Base-by-base conservation (phyloP, 2,113 vertebrate species). In the Cichladusa arquata region DNA sequence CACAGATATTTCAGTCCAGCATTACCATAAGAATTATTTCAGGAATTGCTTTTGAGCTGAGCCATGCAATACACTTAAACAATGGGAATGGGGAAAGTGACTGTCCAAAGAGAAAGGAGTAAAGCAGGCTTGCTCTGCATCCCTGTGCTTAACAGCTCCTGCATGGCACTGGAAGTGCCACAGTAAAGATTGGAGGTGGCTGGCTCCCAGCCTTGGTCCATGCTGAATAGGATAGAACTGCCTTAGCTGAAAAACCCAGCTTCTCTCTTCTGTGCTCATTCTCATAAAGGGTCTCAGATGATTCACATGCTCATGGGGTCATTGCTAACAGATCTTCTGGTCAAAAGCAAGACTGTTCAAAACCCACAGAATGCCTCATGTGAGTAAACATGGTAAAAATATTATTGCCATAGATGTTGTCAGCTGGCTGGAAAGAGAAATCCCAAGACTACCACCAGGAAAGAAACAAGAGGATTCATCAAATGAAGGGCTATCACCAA, bases 161-260 rank as follows among this genome's bases (percentile, higher is more conserved):
- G 14, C 31, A 5, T 1, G 12, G 42, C 77, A 6, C 38, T 57
- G 33, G 9, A 25, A 61, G 54, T 7, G 50, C 58, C 80, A n/a
- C 58, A 47, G 25, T 1, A 29, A 74, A 86, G 14, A 15, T 25
- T 33, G 33, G 17, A 6, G 34, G 19, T 33, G 38, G 12, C 9
- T 70, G 62, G 24, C 6, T 26, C 47, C 34, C 69, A 78, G 47
- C n/a, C 62, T 50, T 66, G 45, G n/a, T 24, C 28, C 2, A 7
- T 0, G 0, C 1, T 31, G 31, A 56, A 45, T 9, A 36, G 29
- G 20, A 22, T n/a, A 14, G 29, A n/a, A 18, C 31, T 31, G 12
- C 4, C 47, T 29, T 23, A 7, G 42, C 72, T 81, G 81, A 53
- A 72, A 83, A 17, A 51, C 7, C 6, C 62, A 82, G 19, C 23